A percentile compares a stretch with the other conserved stretches of the same genome.
These are phyloP conservation scores for Chaetogeoica ovagalla DNA, from an alignment of 2,888 invertebrate species.

Conservation along the genomic window DNA sequence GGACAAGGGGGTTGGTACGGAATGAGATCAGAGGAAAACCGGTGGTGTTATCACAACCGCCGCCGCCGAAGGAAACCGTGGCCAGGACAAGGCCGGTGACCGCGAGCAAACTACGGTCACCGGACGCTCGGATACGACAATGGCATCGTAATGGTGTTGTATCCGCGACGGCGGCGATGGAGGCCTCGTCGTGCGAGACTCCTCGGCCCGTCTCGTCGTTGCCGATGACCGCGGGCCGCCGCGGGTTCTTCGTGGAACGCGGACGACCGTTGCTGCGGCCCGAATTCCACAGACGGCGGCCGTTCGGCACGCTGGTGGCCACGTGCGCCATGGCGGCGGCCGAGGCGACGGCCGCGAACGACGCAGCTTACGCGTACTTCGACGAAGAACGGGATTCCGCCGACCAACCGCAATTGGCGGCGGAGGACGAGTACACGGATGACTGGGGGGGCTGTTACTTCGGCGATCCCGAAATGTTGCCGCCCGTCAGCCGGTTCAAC, in stretches of 20 bases:
- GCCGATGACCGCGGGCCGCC: no score
- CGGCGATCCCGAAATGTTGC: not conserved
- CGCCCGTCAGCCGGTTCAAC: slow-evolving; percentile 6
- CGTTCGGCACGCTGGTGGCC: not conserved
- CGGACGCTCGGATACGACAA: no score
- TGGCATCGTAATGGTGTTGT: no score
- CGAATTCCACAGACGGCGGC: not conserved
- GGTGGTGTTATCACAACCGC: not conserved
- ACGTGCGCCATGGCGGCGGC: not conserved
- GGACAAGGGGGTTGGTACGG: not conserved
- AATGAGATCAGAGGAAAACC: no score
- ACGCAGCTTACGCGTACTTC: not conserved
- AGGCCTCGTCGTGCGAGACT: no score
- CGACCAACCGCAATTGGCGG: no score
- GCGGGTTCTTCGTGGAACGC: not conserved
- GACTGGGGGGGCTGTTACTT: not conserved
- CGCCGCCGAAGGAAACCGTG: no score
- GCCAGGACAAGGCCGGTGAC: not conserved
- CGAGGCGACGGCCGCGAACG: not conserved
- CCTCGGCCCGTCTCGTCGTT: not conserved
- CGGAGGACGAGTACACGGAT: no score
- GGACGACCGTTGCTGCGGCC: not conserved
- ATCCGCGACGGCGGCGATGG: no score
- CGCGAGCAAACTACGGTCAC: no score
- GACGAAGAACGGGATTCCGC: not conserved